phyloP scores from a whole-genome alignment of 2,888 invertebrate species.

The Heliconius sara region DNA sequence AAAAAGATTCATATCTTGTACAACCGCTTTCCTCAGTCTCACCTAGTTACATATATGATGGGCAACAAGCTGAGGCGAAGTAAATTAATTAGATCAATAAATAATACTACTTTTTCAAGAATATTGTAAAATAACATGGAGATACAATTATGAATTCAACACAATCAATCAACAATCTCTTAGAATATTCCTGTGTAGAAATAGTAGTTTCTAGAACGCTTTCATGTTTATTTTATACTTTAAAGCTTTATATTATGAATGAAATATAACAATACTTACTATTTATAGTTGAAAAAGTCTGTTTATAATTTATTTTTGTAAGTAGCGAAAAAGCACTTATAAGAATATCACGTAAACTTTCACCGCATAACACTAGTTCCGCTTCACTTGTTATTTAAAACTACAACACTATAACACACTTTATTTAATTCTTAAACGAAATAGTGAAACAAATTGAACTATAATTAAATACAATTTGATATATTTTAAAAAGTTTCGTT shows the following conservation, averaged over 20 bases:
- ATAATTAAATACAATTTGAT: neutral
- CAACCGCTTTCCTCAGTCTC: conserved; percentile 10
- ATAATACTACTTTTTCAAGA: neutral
- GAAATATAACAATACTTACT: conserved; percentile 23
- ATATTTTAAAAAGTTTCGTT: conserved; percentile 47
- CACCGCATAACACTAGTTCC: conserved; percentile 62
- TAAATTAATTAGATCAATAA: neutral
- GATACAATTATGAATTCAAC: no score
- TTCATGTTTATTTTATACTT: neutral
- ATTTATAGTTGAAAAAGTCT: conserved; percentile 17
- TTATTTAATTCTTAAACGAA: conserved; percentile 28
- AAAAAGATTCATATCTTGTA: neutral
- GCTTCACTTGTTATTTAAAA: conserved; percentile 39
- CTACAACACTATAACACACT: conserved; percentile 37
- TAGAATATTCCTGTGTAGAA: neutral
- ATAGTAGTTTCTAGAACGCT: neutral
- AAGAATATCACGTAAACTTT: conserved; percentile 63
- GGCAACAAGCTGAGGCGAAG: neutral
- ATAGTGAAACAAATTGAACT: neutral
- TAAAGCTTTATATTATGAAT: neutral
- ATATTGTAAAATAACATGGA: no score
- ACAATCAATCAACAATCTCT: no score
- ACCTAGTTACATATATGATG: conserved; percentile 19
- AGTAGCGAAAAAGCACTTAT: conserved; percentile 48
- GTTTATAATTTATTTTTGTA: conserved; percentile 40